phyloP scores from a whole-genome alignment of 2,888 invertebrate species.

The Amiota minor region DNA sequence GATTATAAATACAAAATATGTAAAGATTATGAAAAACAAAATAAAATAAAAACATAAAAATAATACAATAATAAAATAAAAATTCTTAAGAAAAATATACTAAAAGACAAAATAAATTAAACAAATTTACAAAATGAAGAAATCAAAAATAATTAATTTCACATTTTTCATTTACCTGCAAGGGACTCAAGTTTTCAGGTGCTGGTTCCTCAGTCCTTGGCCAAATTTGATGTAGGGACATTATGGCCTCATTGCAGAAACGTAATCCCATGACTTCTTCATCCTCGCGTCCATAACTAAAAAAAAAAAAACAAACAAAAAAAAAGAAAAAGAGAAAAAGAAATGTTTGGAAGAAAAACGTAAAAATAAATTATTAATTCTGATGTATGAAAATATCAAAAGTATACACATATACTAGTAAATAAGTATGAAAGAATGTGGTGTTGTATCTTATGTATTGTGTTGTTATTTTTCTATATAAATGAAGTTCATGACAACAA shows the following conservation, averaged over 20 bases:
- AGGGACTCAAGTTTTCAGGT: constrained; percentile 77
- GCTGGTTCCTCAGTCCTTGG: constrained; percentile 79
- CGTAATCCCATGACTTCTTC: constrained; percentile 98
- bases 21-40: no score
- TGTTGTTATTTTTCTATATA: no score
- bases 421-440: no score
- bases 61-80: neutral
- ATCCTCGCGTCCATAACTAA: constrained; percentile 95
- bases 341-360: neutral
- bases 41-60: no score
- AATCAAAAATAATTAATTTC: neutral
- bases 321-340: constrained; percentile 18
- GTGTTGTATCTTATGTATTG: no score
- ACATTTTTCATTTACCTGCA: constrained; percentile 78
- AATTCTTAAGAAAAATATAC: constrained; percentile 8
- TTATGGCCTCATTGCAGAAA: constrained; percentile 97
- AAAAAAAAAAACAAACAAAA: constrained; percentile 25
- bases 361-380: no score
- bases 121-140: neutral
- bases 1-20: no score
- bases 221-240: constrained; percentile 91
- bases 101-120: neutral
- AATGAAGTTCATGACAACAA: no score
- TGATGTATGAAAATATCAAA: neutral
- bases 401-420: neutral